Evolutionary conservation across 1,140 invertebrate genomes (phyloP).

Genomic region (Arion vulgaris): DNA sequence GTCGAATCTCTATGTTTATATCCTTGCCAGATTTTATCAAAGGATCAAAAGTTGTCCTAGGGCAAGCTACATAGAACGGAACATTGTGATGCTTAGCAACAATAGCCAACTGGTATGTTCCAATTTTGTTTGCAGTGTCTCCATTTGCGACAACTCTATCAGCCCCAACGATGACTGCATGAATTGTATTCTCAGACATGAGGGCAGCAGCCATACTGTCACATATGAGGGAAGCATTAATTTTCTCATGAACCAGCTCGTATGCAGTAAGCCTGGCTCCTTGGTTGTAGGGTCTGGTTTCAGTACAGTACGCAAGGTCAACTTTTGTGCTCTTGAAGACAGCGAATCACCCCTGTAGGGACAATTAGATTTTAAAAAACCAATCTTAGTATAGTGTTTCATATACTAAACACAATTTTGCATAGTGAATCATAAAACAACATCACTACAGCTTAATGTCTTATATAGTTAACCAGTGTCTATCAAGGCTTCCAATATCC

Average conservation of each 20-base stretch:
- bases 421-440: too few relatives aligned
- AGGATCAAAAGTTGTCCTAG: constrained; percentile 92
- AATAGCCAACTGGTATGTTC: constrained; percentile 95
- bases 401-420: too few relatives aligned
- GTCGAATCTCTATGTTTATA: constrained; percentile 95
- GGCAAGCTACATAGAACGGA: constrained; percentile 96
- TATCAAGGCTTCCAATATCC: too few relatives aligned
- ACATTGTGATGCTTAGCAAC: constrained; percentile 91
- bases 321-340: constrained; percentile 82
- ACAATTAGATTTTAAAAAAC: too few relatives aligned
- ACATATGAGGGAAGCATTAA: constrained; percentile 93
- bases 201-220: constrained; percentile 95
- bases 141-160: constrained; percentile 89
- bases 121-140: constrained; percentile 99
- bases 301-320: constrained; percentile 93
- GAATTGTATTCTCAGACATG: constrained; percentile 80
- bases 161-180: constrained; percentile 75
- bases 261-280: constrained; percentile 93
- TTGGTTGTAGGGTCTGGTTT: constrained; percentile 98
- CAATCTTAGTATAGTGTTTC: too few relatives aligned
- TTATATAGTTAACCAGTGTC: too few relatives aligned
- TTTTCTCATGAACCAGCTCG: constrained; percentile 93
- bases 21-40: constrained; percentile 83
- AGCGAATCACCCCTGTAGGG: constrained; percentile 84
- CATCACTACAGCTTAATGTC: too few relatives aligned